Base-by-base conservation (phyloP, 2,888 invertebrate genomes). In the Lasioglossum malachurum region DNA sequence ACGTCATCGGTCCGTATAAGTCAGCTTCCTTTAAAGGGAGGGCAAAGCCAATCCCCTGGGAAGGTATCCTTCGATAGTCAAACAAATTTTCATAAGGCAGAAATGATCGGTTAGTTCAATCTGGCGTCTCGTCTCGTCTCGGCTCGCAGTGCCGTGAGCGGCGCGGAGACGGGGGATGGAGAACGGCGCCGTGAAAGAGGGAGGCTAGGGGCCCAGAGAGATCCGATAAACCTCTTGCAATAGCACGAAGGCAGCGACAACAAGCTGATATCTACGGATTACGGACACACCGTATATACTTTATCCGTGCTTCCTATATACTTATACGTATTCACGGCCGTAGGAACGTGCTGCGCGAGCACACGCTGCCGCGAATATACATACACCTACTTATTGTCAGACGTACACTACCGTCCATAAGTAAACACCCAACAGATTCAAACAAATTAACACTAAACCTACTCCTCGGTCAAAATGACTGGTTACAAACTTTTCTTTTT, bases 221-320 rank as follows among this genome's bases (percentile, higher is more conserved):
- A 89, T 86, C 84, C 88, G 91, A 89, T 91, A 91, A 90, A 89
- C 73, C 89, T 87, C 82, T 85, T 80, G 91, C 88, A 88, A 88
- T 88, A 86, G 88, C 89, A 88, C 84, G 80, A 78, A 84, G 88
- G 81, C 85, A 83, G 77, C 85, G 91, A 90, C 88, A 88, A 84
- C 89, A 89, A 90, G 89, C 89, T 86, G 89, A 90, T 90, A 90
- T 87, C 83, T 82, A 88, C 80, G 90, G 89, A 90, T 89, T 90
- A 89, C 75, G 83, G 77, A 46, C 75, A 81, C 78, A 80, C 78
- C 67, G 82, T 88, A 83, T 89, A 90, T 83, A 88, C 72, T 87
- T 88, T 90, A 86, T 86, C 82, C 84, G 49, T n/a, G 78, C 82
- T 64, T 75, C 76, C 16, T 49, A n/a, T 38, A 67, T 19, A 67